These are phyloP conservation scores for Bradypus variegatus DNA, from an alignment of 2,797 vertebrate genomes.

Conservation along the genomic window DNA sequence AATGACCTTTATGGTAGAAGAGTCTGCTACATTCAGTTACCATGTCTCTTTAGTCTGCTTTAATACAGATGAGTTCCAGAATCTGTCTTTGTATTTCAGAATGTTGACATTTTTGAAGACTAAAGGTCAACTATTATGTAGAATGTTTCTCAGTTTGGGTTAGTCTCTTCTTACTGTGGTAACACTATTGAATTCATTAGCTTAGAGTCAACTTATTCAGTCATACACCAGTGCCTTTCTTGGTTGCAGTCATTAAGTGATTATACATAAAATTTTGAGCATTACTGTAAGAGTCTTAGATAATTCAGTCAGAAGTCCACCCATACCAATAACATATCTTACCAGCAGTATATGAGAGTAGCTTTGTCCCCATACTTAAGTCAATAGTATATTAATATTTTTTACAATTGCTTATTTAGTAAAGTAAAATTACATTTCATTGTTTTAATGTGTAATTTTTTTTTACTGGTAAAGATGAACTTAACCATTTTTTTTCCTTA, in stretches of 20 bases:
- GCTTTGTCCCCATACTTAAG: background rate
- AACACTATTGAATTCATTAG: background rate
- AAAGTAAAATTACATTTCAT: background rate
- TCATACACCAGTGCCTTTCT: too few relatives aligned
- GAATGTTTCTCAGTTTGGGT: background rate
- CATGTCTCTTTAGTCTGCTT: background rate
- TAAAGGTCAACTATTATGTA: background rate
- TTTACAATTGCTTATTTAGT: background rate
- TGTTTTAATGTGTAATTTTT: background rate
- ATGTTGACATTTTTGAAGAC: background rate
- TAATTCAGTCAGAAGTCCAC: background rate
- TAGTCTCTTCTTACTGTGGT: background rate
- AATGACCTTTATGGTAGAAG: background rate
- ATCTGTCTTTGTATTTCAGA: background rate
- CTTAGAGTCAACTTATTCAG: background rate
- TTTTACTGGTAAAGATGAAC: background rate
- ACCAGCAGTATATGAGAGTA: background rate
- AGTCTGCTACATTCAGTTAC: background rate
- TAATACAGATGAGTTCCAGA: background rate
- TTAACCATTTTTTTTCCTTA: background rate
- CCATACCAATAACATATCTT: background rate
- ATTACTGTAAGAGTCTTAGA: background rate
- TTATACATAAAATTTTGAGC: background rate
- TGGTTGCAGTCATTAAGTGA: background rate
- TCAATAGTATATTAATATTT: background rate